Percentiles rank a stretch among this genome's conserved stretches.
These are phyloP conservation scores for Halocaridina rubra DNA, from an alignment of 2,888 invertebrate species.

Conservation along the genomic window DNA sequence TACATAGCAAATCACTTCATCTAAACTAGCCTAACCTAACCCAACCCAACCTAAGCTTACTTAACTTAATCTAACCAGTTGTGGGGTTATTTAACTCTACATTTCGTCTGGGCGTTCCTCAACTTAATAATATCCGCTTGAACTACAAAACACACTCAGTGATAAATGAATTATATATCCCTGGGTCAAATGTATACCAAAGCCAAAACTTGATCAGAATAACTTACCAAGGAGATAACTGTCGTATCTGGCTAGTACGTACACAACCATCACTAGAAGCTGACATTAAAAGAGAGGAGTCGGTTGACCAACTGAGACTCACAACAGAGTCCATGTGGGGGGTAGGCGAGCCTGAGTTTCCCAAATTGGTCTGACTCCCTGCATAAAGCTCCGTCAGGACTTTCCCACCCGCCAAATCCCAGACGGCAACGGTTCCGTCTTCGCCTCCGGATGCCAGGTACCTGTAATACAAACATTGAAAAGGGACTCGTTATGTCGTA, in stretches of 20 bases:
- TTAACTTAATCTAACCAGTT: no score
- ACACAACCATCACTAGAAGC: slow-evolving; percentile 50
- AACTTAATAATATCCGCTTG: no score
- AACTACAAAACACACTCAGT: no score
- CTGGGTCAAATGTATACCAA: no score
- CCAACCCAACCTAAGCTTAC: no score
- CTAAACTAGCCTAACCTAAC: no score
- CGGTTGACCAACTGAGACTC: slow-evolving; percentile 52
- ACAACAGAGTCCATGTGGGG: slow-evolving; percentile 31
- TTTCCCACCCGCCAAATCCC: slow-evolving; percentile 56
- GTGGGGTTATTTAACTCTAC: no score
- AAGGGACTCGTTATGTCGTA: no score
- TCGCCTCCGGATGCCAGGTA: slow-evolving; percentile 59
- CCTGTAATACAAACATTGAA: not conserved
- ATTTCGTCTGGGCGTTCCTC: no score
- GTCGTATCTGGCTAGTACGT: slow-evolving; percentile 36
- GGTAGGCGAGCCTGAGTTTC: not conserved
- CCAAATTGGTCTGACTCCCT: not conserved
- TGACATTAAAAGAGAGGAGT: slow-evolving; percentile 39
- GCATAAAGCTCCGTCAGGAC: slow-evolving; percentile 44
- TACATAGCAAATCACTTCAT: no score
- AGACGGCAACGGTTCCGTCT: slow-evolving; percentile 51
- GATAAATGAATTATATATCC: no score
- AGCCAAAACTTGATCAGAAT: no score
- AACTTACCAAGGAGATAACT: slow-evolving; percentile 10